Percentiles rank a stretch among this genome's conserved stretches.
phyloP scores from a whole-genome alignment of 1,140 invertebrate genomes.

The Ericerus pela region DNA sequence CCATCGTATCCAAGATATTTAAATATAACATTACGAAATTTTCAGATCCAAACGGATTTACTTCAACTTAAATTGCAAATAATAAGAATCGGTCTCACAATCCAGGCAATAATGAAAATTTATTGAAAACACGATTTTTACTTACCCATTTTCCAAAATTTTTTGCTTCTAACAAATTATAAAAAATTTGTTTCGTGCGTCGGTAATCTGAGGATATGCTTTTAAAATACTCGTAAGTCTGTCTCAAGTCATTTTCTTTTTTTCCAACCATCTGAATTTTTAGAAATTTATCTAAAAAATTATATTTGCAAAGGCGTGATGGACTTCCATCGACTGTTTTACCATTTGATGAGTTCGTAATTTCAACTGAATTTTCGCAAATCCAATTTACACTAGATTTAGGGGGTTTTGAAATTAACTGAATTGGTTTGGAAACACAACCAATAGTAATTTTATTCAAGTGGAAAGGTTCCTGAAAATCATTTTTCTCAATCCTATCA shows the following conservation, averaged over 20 bases:
- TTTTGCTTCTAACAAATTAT: neutral
- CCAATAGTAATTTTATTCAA: neutral
- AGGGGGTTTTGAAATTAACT: neutral
- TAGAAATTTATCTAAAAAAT: neutral
- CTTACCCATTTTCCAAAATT: neutral
- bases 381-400: conserved; percentile 6
- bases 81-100: too few species aligned
- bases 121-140: neutral
- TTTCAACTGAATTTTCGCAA: neutral
- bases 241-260: neutral
- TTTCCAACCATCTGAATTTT: neutral
- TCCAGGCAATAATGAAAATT: neutral
- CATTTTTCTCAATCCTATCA: conserved; percentile 13
- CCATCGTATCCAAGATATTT: too few species aligned
- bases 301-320: neutral
- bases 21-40: too few species aligned
- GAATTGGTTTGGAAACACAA: neutral
- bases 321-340: neutral
- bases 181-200: neutral
- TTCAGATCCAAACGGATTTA: too few species aligned
- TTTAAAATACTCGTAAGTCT: neutral
- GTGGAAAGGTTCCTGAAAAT: neutral
- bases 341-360: neutral
- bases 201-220: neutral
- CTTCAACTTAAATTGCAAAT: too few species aligned